Evolutionary conservation across 2,797 vertebrate genomes (phyloP), one percentile per base, ranked within the genome.

Genomic region (Tragelaphus eurycerus): DNA sequence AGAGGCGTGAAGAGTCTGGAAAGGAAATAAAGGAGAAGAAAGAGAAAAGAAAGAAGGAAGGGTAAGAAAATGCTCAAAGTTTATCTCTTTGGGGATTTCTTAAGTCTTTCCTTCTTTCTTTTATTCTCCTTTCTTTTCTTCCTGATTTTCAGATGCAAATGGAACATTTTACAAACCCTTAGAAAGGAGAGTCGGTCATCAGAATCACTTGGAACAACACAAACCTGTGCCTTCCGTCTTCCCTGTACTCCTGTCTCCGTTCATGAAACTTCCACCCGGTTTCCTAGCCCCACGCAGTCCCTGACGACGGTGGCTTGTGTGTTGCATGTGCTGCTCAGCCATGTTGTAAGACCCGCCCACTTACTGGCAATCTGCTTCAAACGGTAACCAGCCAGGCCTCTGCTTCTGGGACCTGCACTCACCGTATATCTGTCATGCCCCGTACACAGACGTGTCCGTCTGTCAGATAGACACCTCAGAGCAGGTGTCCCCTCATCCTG

Each of bases 221-320:
- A 38, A 99, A 95, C 99, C 99, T 0, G 99, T 99, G 78, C 6
- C 99, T 99, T 85, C 99, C 98, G 98, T 23, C 98, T 99, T 99
- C 97, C 99, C 98, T 95, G 99, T 99, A 96, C 99, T 99, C 99
- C 92, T 99, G 99, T 81, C 98, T 99, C 96, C 99, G 99, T 95
- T 99, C n/a, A 99, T 99, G 98, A 99, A 99, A 98, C 99, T 99
- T 98, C 99, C 99, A 97, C 99, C 99, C 50, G 99, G 98, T 99
- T 99, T 99, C 99, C 3, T 99, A 97, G 98, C 99, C 99, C 97
- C 99, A 98, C 3, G 31, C 99, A 98, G 98, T 99, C 99, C 98
- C 98, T 99, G 48, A 55, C 6, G 13, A 52, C 0, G 98, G 97
- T 0, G 99, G 99, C 0, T 99, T 99, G 0, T 0, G 99, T 99